phyloP scores from a whole-genome alignment of 2,113 vertebrate species.

The Gopherus flavomarginatus region DNA sequence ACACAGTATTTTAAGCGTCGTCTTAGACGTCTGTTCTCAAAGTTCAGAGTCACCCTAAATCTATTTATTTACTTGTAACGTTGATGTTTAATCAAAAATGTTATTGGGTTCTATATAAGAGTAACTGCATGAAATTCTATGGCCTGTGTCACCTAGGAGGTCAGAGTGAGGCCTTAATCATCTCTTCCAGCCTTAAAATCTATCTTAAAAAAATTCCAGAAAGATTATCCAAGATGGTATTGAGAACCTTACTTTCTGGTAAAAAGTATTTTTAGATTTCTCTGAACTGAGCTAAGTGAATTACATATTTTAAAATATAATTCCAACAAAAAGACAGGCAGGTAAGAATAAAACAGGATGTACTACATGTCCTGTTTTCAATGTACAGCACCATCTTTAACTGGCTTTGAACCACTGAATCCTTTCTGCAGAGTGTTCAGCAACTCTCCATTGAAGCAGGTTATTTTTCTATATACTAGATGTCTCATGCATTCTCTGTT shows the following conservation, averaged over 20 bases:
- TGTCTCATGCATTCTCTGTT: fast-evolving
- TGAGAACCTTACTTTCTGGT: background rate
- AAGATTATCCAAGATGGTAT: background rate
- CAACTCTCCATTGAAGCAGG: background rate
- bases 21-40: background rate
- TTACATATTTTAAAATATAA: slow-evolving; percentile 23
- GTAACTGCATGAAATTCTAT: fast-evolving
- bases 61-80: background rate
- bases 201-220: background rate
- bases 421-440: background rate
- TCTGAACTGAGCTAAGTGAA: slow-evolving; percentile 35
- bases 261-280: slow-evolving; percentile 37
- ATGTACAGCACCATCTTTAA: background rate
- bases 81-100: background rate
- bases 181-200: background rate
- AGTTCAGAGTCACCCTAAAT: background rate
- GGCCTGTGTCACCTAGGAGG: background rate
- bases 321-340: background rate
- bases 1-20: background rate
- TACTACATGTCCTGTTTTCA: slow-evolving; percentile 55
- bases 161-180: fast-evolving
- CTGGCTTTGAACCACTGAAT: slow-evolving; percentile 1
- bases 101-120: background rate
- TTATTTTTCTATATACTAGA: background rate
- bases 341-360: slow-evolving; percentile 65